Evolutionary conservation across 92 coral and sea anemone genomes (phyloP).

Genomic region (Nematostella vectensis): DNA sequence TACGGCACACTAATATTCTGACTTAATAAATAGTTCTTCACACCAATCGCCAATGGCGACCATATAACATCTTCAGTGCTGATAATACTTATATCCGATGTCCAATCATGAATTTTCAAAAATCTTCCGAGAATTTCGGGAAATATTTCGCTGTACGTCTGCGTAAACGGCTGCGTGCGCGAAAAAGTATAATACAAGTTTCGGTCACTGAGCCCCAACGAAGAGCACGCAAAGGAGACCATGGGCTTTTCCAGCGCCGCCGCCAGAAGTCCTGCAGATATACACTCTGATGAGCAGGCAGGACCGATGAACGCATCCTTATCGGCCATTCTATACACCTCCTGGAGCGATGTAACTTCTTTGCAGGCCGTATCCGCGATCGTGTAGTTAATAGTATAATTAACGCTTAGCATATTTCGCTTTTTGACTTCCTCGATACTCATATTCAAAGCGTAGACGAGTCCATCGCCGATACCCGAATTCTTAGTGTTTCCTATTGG

Average conservation of each 20-base stretch:
- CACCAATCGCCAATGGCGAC: slow-evolving; percentile 52
- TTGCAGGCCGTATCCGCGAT: slow-evolving; percentile 47
- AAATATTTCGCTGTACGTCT: slow-evolving; percentile 39
- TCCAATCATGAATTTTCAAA: slow-evolving; percentile 43
- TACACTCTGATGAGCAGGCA: slow-evolving; percentile 59
- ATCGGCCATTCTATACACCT: slow-evolving; percentile 22
- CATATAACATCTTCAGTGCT: slow-evolving; percentile 52
- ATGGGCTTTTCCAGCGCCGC: slow-evolving; percentile 65
- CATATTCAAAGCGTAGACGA: slow-evolving; percentile 31
- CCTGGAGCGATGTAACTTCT: slow-evolving; percentile 33
- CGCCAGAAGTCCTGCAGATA: slow-evolving; percentile 58
- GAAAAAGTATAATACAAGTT: slow-evolving; percentile 48
- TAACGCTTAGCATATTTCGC: slow-evolving; percentile 22
- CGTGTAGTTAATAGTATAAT: slow-evolving; percentile 41
- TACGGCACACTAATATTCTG: slow-evolving; percentile 42
- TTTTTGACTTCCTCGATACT: slow-evolving; percentile 44
- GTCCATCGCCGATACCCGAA: slow-evolving; percentile 42
- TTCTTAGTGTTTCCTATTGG: slow-evolving; percentile 33
- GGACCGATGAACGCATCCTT: slow-evolving; percentile 70
- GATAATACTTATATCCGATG: slow-evolving; percentile 43
- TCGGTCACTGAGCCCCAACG: slow-evolving; percentile 53
- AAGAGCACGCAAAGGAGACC: slow-evolving; percentile 74
- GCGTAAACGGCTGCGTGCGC: slow-evolving; percentile 73
- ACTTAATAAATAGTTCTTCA: slow-evolving; percentile 15
- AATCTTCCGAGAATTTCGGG: slow-evolving; percentile 37